These are phyloP conservation scores for Montipora efflorescens DNA, from an alignment of 64 coral and sea anemone species.

Conservation along the genomic window DNA sequence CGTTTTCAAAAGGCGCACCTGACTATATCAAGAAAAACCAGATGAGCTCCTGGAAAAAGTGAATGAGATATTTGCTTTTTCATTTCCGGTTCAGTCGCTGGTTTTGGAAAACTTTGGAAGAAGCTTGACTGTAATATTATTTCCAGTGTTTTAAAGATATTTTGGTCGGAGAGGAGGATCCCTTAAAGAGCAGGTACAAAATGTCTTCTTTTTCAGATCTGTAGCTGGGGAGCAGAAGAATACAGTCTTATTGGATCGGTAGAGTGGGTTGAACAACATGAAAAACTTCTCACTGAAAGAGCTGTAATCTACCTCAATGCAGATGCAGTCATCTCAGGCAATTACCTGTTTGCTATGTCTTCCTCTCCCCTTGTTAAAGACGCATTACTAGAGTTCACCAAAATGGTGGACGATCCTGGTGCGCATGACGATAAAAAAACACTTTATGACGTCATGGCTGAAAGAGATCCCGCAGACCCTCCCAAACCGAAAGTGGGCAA, in stretches of 20 bases:
- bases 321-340: conserved; percentile 80
- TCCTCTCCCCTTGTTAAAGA: conserved; percentile 26
- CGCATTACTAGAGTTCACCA: conserved; percentile 64
- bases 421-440: conserved; percentile 77
- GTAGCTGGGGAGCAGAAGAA: conserved; percentile 89
- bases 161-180: too few species aligned
- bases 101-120: too few species aligned
- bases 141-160: too few species aligned
- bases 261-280: conserved; percentile 89
- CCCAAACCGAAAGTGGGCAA: conserved; percentile 65
- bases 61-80: too few species aligned
- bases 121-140: too few species aligned
- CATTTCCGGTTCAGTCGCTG: too few species aligned
- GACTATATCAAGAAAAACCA: too few species aligned
- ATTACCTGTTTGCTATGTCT: conserved; percentile 46
- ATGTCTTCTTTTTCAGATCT: background rate
- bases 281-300: conserved; percentile 71
- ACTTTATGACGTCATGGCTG: conserved; percentile 83
- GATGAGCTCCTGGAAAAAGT: too few species aligned
- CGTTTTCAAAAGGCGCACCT: too few species aligned
- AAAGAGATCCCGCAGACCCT: conserved; percentile 60
- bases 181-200: background rate
- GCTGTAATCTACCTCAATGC: conserved; percentile 84
- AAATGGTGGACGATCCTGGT: conserved; percentile 85
- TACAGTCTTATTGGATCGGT: conserved; percentile 81